phyloP scores from a whole-genome alignment of 2,113 vertebrate species.

The Nycticebus coucang region DNA sequence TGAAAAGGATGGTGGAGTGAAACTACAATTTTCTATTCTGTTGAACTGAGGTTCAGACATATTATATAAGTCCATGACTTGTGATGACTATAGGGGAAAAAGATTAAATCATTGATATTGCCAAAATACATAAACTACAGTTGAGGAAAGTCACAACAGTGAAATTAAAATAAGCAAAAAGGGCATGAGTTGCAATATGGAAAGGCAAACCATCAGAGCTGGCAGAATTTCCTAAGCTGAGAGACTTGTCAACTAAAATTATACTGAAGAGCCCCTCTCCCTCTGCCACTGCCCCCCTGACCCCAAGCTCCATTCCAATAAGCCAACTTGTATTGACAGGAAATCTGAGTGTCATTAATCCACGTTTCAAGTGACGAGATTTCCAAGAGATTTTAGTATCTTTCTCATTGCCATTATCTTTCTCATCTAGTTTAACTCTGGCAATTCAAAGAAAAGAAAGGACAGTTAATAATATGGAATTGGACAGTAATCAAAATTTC shows the following conservation, averaged over 20 bases:
- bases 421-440: slow-evolving; percentile 17
- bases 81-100: slow-evolving; percentile 83
- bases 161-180: slow-evolving; percentile 43
- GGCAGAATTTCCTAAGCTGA: background rate
- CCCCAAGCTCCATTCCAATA: background rate
- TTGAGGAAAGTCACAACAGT: slow-evolving; percentile 45
- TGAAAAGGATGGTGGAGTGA: slow-evolving; percentile 71
- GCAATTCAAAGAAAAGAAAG: background rate
- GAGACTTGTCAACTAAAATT: background rate
- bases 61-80: slow-evolving; percentile 84
- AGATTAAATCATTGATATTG: slow-evolving; percentile 42
- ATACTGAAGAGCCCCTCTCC: background rate
- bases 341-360: background rate
- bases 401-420: background rate
- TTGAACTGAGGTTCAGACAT: slow-evolving; percentile 80
- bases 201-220: background rate
- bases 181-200: background rate
- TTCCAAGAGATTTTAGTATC: background rate
- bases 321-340: background rate
- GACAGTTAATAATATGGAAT: background rate
- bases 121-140: slow-evolving; percentile 20
- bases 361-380: background rate
- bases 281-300: background rate
- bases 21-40: slow-evolving; percentile 63
- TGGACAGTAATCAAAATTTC: background rate